Evolutionary conservation across 2,888 invertebrate species (phyloP).

Genomic region (Platycheirus rosarum): DNA sequence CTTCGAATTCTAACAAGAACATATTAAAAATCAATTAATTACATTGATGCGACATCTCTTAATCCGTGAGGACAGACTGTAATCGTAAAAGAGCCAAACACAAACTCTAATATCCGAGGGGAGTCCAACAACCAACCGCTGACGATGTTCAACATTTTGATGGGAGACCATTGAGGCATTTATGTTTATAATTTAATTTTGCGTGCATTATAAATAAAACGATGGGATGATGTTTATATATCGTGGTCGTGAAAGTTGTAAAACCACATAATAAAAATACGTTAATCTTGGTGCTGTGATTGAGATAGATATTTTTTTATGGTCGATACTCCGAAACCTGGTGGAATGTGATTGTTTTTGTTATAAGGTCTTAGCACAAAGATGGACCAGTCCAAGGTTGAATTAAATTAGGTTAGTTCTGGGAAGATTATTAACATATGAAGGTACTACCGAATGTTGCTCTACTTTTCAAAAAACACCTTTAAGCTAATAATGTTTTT

Average conservation of each 20-base stretch:
- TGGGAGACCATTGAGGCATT: slow-evolving; percentile 29
- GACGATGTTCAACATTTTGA: slow-evolving; percentile 31
- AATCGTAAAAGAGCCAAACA: slow-evolving; percentile 43
- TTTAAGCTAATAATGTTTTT: too few species aligned
- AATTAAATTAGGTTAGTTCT: not conserved
- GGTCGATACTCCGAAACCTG: not conserved
- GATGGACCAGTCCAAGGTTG: not conserved
- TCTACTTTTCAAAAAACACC: too few species aligned
- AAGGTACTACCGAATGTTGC: too few species aligned
- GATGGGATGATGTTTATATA: not conserved
- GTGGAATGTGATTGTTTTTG: not conserved
- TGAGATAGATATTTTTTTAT: not conserved
- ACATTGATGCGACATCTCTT: slow-evolving; percentile 44
- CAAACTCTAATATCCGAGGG: slow-evolving; percentile 36
- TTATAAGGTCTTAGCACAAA: too few species aligned
- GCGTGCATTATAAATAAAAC: slow-evolving; percentile 37
- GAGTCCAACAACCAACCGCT: slow-evolving; percentile 15
- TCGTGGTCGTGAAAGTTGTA: slow-evolving; percentile 49
- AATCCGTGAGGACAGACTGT: slow-evolving; percentile 49
- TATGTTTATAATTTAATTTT: slow-evolving; percentile 65
- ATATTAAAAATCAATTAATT: slow-evolving; percentile 67
- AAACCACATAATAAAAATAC: slow-evolving; percentile 49
- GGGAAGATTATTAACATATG: too few species aligned
- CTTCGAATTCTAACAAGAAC: slow-evolving; percentile 35
- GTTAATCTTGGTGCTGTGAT: not conserved